Percentiles rank a stretch among this genome's conserved stretches.
phyloP scores from a whole-genome alignment of 1,140 invertebrate genomes.

The Forficula auricularia region DNA sequence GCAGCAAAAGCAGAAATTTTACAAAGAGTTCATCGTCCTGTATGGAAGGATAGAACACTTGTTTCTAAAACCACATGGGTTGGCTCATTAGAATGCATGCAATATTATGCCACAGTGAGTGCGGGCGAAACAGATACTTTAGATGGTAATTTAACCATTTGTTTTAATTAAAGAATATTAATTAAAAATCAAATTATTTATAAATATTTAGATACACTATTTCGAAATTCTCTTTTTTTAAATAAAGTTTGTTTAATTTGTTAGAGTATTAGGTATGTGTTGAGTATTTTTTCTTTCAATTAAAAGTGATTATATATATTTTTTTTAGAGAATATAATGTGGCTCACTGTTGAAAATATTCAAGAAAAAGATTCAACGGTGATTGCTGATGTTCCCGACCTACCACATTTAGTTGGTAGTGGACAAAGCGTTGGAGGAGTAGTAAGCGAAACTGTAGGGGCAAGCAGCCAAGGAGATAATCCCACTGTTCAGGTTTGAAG shows the following conservation, averaged over 20 bases:
- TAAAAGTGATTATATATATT: not conserved
- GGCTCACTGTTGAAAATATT: constrained; percentile 84
- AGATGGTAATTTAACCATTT: constrained; percentile 22
- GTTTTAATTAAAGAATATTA: too few species aligned
- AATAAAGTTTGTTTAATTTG: too few species aligned
- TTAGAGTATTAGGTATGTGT: too few species aligned
- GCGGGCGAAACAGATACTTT: constrained; percentile 51
- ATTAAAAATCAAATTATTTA: too few species aligned
- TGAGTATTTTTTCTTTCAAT: not conserved
- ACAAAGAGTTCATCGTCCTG: constrained; percentile 76
- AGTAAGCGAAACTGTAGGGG: constrained; percentile 79
- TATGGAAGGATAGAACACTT: constrained; percentile 74
- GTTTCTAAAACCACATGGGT: constrained; percentile 91
- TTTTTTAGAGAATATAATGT: constrained; percentile 76
- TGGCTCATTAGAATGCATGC: constrained; percentile 89
- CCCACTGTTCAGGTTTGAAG: constrained; percentile 28
- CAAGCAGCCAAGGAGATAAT: constrained; percentile 37
- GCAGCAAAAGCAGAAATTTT: constrained; percentile 88
- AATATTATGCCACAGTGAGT: constrained; percentile 94
- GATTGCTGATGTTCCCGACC: constrained; percentile 59
- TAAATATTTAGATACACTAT: too few species aligned
- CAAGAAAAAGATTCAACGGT: constrained; percentile 66
- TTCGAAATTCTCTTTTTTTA: too few species aligned
- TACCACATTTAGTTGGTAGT: constrained; percentile 79
- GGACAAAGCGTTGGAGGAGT: constrained; percentile 92